phyloP scores from a whole-genome alignment of 2,888 invertebrate species.

The Augiades crinisus region DNA sequence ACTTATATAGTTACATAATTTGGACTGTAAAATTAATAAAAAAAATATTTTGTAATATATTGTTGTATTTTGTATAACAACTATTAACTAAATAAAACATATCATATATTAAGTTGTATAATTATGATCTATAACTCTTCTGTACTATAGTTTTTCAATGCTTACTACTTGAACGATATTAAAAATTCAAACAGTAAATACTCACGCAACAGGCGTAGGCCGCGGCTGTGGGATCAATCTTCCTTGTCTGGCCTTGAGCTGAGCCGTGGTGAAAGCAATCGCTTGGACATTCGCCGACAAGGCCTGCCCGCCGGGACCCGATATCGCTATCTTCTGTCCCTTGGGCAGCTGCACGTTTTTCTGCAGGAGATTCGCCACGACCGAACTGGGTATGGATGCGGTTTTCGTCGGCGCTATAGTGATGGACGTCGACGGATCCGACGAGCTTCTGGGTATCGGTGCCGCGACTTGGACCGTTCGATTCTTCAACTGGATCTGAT shows the following conservation, averaged over 20 bases:
- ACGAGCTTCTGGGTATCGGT: conserved; percentile 34
- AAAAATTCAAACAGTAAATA: no score
- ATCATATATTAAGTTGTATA: no score
- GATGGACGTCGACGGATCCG: conserved; percentile 44
- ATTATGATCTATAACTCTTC: no score
- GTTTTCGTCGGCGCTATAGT: conserved; percentile 47
- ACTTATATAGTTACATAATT: no score
- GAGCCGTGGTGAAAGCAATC: conserved; percentile 58
- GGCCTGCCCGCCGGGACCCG: conserved; percentile 47
- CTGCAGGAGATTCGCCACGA: conserved; percentile 55
- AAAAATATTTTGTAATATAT: no score
- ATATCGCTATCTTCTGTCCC: conserved; percentile 58
- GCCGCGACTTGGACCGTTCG: conserved; percentile 46
- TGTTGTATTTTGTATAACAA: no score
- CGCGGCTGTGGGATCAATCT: conserved; percentile 50
- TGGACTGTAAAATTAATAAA: no score
- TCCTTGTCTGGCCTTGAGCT: conserved; percentile 56
- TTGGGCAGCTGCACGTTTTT: conserved; percentile 54
- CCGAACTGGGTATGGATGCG: conserved; percentile 51
- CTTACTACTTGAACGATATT: no score
- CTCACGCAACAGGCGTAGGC: conserved; percentile 49
- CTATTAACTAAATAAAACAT: no score
- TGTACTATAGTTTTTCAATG: no score
- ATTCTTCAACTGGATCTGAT: conserved; percentile 58
- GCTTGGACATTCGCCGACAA: conserved; percentile 59